Evolutionary conservation across 2,888 invertebrate genomes (phyloP), one percentile per base, ranked within the genome.

Genomic region (Hyppa rectilinea): DNA sequence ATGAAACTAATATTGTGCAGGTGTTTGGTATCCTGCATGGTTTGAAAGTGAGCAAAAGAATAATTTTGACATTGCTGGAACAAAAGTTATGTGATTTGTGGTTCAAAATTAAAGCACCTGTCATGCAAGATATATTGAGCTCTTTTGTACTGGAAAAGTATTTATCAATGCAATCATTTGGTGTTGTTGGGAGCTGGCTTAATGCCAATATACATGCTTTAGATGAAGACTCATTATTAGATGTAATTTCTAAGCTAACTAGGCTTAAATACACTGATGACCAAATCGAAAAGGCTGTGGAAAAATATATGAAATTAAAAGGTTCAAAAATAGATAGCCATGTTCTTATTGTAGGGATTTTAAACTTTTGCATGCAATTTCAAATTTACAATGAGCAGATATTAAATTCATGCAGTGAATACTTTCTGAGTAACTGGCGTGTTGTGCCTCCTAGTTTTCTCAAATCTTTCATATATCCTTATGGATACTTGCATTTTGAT

Each of bases 311-410:
- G 78, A 96, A 95, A 86, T 92, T 96, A 0, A 97, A 96, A 89
- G 93, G 94, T 9, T 69, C 89, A 0, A 93, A 92, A 85, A 93
- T 96, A 34, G 89, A 93, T 58, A 94, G 95, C 58, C 93, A 96
- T 69, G 92, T 96, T n/a, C 89, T 97, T n/a, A 91, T 97, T 50
- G 95, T 96, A 0, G 93, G 96, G 7, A 94, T 97, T 53, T 94
- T 97, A 87, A 96, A 97, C 83, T 97, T 97, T 86, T 97, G 97
- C 84, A 93, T 95, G 85, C 94, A 96, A 69, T 96, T 97, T 84
- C 95, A 96, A 67, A 91, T 97, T 63, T 92, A 96, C 62, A 97
- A 97, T 83, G 87, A 93, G 12, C 81, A 90, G 31, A 96, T 97
- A 80, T 89, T 97, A 38, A 95, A 97, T 74, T 94, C 94, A 45